Base-by-base conservation (phyloP, 2,113 vertebrate genomes). In the Syngnathus scovelli region DNA sequence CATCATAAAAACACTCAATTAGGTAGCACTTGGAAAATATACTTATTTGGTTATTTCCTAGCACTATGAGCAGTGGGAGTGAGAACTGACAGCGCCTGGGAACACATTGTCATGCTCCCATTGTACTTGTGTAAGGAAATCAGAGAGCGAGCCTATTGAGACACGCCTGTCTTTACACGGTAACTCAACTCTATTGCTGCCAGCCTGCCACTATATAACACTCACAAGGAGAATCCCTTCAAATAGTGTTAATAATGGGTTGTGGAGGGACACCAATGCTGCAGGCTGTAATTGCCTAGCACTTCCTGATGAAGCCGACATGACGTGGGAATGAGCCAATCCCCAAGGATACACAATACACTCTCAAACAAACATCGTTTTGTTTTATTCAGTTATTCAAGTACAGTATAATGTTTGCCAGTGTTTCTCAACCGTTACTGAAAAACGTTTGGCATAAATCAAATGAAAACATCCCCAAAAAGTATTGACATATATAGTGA, bases 51-150 rank as follows among this genome's bases (percentile, higher is more conserved):
- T 54, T 54, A 23, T 21, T 55, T 55, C 3, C 52, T 21, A 12
- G 10, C 52, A 55, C 52, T 55, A 21, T 12, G 4, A 27, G 12
- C 52, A 77, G 70, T 75, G 66, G 56, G 46, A 78, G 55, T 62
- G 38, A 71, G 58, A 48, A 54, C 55, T 68, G 60, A 49, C 46
- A 55, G 44, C 80, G 65, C 77, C 75, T 88, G 88, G 85, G 87
- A 89, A 89, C 81, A 72, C 52, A 56, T 33, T 66, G 61, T 43
- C 4, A 2, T 52, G 56, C 71, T 63, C 23, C 21, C 6, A 19
- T 52, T 85, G 86, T 89, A 85, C 88, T 66, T 75, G 80, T 84
- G 70, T 87, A 86, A 85, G 83, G 80, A 82, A 80, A 85, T 74
- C 59, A 69, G 64, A 73, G 63, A 72, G 71, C 77, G 78, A 80